Percentiles rank a stretch among this genome's conserved stretches.
Conservation (phyloP, 2,888 invertebrate genomes). For the Subacronicta megacephala region DNA sequence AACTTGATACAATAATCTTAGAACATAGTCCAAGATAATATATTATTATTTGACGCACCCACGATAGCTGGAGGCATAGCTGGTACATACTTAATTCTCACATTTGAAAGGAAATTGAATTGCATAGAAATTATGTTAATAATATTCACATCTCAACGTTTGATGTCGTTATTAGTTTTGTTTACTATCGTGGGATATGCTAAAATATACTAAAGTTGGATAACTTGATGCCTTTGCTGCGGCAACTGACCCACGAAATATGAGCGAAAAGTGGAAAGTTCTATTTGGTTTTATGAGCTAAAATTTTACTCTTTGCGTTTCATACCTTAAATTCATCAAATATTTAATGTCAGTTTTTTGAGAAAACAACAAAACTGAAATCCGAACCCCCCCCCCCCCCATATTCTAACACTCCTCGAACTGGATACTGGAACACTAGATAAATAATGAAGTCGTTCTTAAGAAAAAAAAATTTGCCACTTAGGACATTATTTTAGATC, state of each 20-base stretch:
- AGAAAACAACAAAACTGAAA: slow-evolving; percentile 7
- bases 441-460: too few relatives aligned
- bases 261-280: slow-evolving; percentile 36
- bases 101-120: slow-evolving; percentile 28
- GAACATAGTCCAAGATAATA: too few relatives aligned
- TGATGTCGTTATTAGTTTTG: slow-evolving; percentile 52
- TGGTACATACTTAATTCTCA: slow-evolving; percentile 20
- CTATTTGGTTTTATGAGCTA: slow-evolving; percentile 23
- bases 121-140: slow-evolving; percentile 52
- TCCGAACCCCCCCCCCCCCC: too few relatives aligned
- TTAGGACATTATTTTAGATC: too few relatives aligned
- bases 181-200: slow-evolving; percentile 38
- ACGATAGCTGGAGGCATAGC: background rate
- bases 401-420: too few relatives aligned
- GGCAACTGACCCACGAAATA: slow-evolving; percentile 40
- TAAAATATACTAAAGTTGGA: slow-evolving; percentile 46
- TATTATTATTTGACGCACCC: background rate
- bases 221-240: slow-evolving; percentile 32
- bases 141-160: slow-evolving; percentile 40
- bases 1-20: too few relatives aligned
- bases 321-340: slow-evolving; percentile 29
- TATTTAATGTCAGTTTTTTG: slow-evolving; percentile 20
- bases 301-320: slow-evolving; percentile 24
- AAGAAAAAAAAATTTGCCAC: too few relatives aligned
- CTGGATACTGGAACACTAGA: too few relatives aligned